Percentiles rank a stretch among this genome's conserved stretches.
Evolutionary conservation across 2,113 vertebrate genomes (phyloP).

Genomic region (Catharus bicknelli): DNA sequence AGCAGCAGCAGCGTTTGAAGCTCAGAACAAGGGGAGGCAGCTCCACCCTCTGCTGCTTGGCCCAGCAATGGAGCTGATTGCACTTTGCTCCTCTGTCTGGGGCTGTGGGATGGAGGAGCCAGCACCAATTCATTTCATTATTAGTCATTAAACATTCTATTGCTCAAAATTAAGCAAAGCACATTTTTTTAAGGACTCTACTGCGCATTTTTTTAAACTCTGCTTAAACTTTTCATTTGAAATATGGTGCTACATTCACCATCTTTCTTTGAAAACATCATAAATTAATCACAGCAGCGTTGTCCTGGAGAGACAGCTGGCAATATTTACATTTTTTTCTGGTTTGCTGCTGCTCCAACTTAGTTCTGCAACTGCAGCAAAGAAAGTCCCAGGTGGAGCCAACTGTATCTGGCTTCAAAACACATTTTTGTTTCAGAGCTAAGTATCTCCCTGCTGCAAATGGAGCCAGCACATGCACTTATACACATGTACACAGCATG

Average conservation of each 20-base stretch:
- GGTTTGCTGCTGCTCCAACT: constrained; percentile 26
- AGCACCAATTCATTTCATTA: not conserved
- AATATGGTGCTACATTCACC: not conserved
- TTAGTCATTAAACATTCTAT: constrained; percentile 18
- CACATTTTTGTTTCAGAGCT: constrained; percentile 33
- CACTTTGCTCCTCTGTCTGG: constrained; percentile 7
- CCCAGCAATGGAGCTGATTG: not conserved
- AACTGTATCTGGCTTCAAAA: constrained; percentile 40
- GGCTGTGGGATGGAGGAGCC: not conserved
- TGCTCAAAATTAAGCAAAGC: constrained; percentile 1
- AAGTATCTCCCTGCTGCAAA: constrained; percentile 35
- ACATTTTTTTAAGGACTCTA: no score
- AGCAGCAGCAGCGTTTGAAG: constrained; percentile 3
- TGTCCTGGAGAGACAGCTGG: constrained; percentile 41
- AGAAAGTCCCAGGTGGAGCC: constrained; percentile 50
- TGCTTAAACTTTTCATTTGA: constrained; percentile 60
- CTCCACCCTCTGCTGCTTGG: not conserved
- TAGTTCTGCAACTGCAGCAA: constrained; percentile 36
- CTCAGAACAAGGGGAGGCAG: not conserved
- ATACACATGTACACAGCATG: not conserved
- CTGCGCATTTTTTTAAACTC: not conserved
- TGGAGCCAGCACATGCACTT: not conserved
- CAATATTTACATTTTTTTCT: constrained; percentile 33
- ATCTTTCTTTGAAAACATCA: constrained; percentile 39
- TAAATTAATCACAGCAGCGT: constrained; percentile 49